Percentiles rank a stretch among this genome's conserved stretches.
These are phyloP conservation scores for Dreissena polymorpha DNA, from an alignment of 1,140 invertebrate genomes.

Conservation along the genomic window DNA sequence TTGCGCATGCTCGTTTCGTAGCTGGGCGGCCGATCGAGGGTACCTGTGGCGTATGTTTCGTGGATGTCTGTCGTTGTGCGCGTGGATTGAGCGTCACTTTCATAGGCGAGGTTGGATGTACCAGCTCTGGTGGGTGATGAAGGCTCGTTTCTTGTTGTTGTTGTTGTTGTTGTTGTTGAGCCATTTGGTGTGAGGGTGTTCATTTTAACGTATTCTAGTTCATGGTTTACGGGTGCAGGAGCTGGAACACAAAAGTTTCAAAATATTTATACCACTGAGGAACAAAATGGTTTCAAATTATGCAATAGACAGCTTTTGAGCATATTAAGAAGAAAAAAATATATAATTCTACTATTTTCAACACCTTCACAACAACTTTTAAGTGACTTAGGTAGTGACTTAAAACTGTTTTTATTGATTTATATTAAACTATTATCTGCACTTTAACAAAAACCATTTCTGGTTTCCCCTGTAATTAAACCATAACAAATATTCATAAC, in stretches of 20 bases:
- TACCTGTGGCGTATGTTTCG: slow-evolving; percentile 55
- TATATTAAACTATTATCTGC: too few relatives aligned
- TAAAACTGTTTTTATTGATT: too few relatives aligned
- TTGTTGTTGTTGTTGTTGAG: not conserved
- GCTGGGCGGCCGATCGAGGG: slow-evolving; percentile 71
- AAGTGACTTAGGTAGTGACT: too few relatives aligned
- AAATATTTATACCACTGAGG: not conserved
- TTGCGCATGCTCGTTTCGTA: slow-evolving; percentile 69
- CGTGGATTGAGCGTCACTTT: slow-evolving; percentile 41
- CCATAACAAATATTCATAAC: too few relatives aligned
- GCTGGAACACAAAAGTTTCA: slow-evolving; percentile 45
- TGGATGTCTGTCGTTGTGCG: slow-evolving; percentile 24
- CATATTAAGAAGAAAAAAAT: too few relatives aligned
- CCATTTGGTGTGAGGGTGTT: slow-evolving; percentile 61
- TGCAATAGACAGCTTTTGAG: too few relatives aligned
- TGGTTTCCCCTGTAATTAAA: too few relatives aligned
- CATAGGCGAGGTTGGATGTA: slow-evolving; percentile 23
- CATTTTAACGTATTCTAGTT: slow-evolving; percentile 79
- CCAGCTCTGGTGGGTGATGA: slow-evolving; percentile 23
- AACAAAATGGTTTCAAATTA: not conserved
- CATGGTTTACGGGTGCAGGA: slow-evolving; percentile 76
- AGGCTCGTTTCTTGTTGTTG: not conserved
- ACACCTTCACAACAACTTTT: too few relatives aligned
- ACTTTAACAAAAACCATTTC: too few relatives aligned
- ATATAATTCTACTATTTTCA: too few relatives aligned